Base-by-base conservation (phyloP, 2,888 invertebrate genomes). In the Antitype chi region DNA sequence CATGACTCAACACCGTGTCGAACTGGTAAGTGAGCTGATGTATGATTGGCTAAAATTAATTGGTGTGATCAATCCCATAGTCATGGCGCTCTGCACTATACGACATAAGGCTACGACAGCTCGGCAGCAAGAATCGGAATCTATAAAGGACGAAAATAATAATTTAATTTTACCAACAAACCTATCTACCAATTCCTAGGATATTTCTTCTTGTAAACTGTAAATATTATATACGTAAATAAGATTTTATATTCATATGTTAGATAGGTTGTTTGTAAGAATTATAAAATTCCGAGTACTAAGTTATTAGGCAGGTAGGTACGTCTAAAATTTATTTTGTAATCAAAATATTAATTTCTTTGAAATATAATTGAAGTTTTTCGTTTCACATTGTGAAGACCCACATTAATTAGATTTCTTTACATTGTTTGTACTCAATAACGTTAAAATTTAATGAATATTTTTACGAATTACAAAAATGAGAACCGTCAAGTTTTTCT, bases 401-500 rank as follows among this genome's bases (percentile, higher is more conserved):
- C 32, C 38, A 38, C 38, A 38, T 43, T 20, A 80, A 32, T 52
- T 53, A 1, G 11, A 49, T 62, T 62, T 8, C 7, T 32, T n/a
- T 4, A 15, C 4, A 55, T 55, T 2, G 0, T 32, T 81, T 43
- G 11, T 32, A 78, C 59, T 70, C 8, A 52, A 32, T 67, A 2
- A 53, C 5, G 23, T 23, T 49, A 66, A 13, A 70, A 62, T 57
- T 11, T 62, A 52, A n/a, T 15, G 28, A 76, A 32, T 25, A 20
- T 67, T 52, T 59, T 52, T 59, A 32, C 23, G 17, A 67, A 38
- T 66, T 49, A 49, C 52, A 68, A 68, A 80, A 62, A 53, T 60
- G n/a, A 70, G 70, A 81, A 38, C 25, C 47, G 13, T 59, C 38
- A 32, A 49, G 23, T 85, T 53, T 69, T 85, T 55, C 6, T 82